Evolutionary conservation across 1,140 invertebrate genomes (phyloP), one percentile per base, ranked within the genome.

Genomic region (Thaumetopoea pityocampa): DNA sequence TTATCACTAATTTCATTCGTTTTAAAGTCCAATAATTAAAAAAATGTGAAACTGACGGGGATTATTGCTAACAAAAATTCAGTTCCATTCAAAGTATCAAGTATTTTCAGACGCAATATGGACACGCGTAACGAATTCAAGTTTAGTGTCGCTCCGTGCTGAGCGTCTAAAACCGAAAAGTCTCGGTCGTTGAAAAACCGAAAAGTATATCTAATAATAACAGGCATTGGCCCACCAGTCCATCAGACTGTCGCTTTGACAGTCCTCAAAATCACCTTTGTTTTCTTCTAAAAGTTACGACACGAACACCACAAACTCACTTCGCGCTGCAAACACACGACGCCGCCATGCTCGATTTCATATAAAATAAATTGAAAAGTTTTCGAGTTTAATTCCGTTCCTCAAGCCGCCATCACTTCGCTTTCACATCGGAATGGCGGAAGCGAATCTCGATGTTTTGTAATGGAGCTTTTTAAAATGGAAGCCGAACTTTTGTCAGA

Each of bases 401-500:
- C 50, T 51, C 37, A 54, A 61, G 49, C 61, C 49, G 55, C 56
- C 62, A 59, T 62, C 69, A 64, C 49, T 62, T 56, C 50, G 51
- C 59, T 53, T 57, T 61, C 54, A 57, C 58, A 58, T 59, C 65
- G 56, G 52, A 62, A 63, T 66, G 67, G 65, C 74, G 76, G 74
- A 84, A 81, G 64, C 63, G 77, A 78, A 81, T 81, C 80, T 70
- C 77, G 73, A 84, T 84, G 80, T 81, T 81, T 81, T 80, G 80
- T 80, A 84, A 84, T 84, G 77, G 77, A 81, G 77, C 80, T 84
- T 81, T 83, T 84, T 84, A 84, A 81, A 84, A 84, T 84, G 77
- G 71, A 81, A 84, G 73, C 77, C 80, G 76, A 84, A 84, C 78
- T 84, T 84, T 84, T 84, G 80, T 84, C 78, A 79, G 80, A 82